Base-by-base conservation (phyloP, 2,797 vertebrate species). In the Sternarchorhynchus goeldii region DNA sequence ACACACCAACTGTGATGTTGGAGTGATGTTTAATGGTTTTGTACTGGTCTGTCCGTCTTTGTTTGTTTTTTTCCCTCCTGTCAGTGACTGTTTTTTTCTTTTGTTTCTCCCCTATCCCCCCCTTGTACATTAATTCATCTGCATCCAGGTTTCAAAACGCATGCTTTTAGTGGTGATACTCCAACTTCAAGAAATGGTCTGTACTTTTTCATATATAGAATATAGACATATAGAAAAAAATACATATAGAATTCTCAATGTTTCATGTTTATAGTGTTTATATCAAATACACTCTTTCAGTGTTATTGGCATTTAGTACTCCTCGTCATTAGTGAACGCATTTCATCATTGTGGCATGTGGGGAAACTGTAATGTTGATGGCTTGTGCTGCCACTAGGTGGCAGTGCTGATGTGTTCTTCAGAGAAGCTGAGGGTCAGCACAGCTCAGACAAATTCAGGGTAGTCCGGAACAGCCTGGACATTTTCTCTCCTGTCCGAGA, bases 401-500 rank as follows among this genome's bases (percentile, higher is more conserved):
- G 88, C 87, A 93, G 87, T 78, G 85, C 90, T 57, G 89, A 90
- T 41, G 85, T 88, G 83, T 90, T 92, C 73, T 91, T 90, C 82
- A 92, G 93, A 85, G 96, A 96, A 87, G 91, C 90, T n/a, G 95
- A 96, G 75, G 91, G 90, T 36, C 93, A 92, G 17, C 93, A 89
- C n/a, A 79, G 85, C 53, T 62, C 85, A 69, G 94, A 90, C 68
- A 93, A 87, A 87, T 85, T 93, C 79, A 92, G 88, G 20, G 87
- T 93, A 20, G 88, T 94, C 69, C 92, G 93, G 73, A 95, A 88
- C 91, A 99, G 97, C 86, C 91, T 99, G 88, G 97, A 99, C 82
- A 79, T 98, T 71, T 99, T 99, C 90, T 99, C 98, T 86, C 98
- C 97, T 0, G 85, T 87, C 8, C 88, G 91, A 20, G 92, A 92